Percentiles rank a stretch among this genome's conserved stretches.
Evolutionary conservation across 2,888 invertebrate genomes (phyloP).

Genomic region (Carpatolechia fugitivella): DNA sequence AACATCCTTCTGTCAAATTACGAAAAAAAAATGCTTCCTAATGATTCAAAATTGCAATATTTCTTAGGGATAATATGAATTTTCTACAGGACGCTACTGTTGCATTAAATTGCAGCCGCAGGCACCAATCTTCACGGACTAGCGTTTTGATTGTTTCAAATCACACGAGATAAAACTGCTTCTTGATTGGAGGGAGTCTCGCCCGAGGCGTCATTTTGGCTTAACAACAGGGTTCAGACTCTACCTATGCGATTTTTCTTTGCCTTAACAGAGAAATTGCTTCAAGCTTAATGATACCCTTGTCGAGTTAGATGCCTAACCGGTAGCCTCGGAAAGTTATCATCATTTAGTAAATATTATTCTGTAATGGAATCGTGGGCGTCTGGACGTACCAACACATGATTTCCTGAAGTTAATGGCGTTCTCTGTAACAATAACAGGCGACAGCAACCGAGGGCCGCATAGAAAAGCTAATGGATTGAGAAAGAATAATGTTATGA

Average conservation of each 20-base stretch:
- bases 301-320: conserved; percentile 1
- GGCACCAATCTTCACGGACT: conserved; percentile 46
- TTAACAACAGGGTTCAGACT: conserved; percentile 29
- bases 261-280: conserved; percentile 28
- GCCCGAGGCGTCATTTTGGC: conserved; percentile 46
- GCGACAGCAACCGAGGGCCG: conserved; percentile 16
- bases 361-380: conserved; percentile 12
- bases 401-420: conserved; percentile 18
- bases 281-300: conserved; percentile 25
- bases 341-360: background rate
- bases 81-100: conserved; percentile 52
- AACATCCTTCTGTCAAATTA: conserved; percentile 5
- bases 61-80: conserved; percentile 32
- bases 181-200: conserved; percentile 64
- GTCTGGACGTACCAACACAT: conserved; percentile 9
- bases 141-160: conserved; percentile 55
- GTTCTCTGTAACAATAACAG: conserved; percentile 21
- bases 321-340: background rate
- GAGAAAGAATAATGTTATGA: conserved; percentile 62
- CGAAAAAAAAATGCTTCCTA: no score
- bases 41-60: conserved; percentile 17
- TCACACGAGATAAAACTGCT: conserved; percentile 64
- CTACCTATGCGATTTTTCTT: conserved; percentile 39
- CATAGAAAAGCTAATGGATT: conserved; percentile 51
- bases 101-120: conserved; percentile 46